Evolutionary conservation across 2,797 vertebrate species (phyloP), one percentile per base, ranked within the genome.

Genomic region (Arrhamphus sclerolepis): DNA sequence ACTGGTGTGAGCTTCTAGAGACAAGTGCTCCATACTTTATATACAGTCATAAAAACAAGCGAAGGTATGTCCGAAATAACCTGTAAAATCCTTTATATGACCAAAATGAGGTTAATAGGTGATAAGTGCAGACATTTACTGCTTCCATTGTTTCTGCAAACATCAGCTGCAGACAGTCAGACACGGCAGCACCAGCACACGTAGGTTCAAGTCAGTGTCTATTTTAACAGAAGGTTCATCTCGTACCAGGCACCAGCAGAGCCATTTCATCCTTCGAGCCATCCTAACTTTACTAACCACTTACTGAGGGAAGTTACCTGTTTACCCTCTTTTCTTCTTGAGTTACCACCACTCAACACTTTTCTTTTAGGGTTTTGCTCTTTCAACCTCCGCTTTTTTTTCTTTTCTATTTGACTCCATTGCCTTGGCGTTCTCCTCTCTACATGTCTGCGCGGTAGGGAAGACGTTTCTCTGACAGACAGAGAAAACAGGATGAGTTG

Each of bases 191-290:
- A 10, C 60, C 46, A 46, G 66, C 72, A 66, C 83, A 83, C 81
- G 72, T 83, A 65, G 44, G 62, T 62, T 72, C 20, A 49, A 66
- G 66, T n/a, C 61, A 67, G 55, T 42, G 61, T n/a, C 22, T 28
- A 28, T 73, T 59, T 41, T 81, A 72, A 50, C 69, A 41, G 49
- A 70, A 66, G 77, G 68, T 67, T 78, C 58, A 56, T 52, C 70
- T 53, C 58, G 69, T 68, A 38, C 55, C 70, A 52, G 70, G 39
- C 44, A 59, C 54, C 60, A 77, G 71, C 66, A 74, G 79, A 84
- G 50, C 75, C 59, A 70, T 18, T 60, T 75, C 46, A 65, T 56
- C 58, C 50, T 19, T 46, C 43, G 72, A 75, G 59, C 26, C 63
- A 21, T 44, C 10, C 0, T 10, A 52, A 41, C 63, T 54, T 56